A percentile compares a stretch with the other conserved stretches of the same genome.
Evolutionary conservation across 2,888 invertebrate species (phyloP).

Genomic region (Scrobipalpa atriplicella): DNA sequence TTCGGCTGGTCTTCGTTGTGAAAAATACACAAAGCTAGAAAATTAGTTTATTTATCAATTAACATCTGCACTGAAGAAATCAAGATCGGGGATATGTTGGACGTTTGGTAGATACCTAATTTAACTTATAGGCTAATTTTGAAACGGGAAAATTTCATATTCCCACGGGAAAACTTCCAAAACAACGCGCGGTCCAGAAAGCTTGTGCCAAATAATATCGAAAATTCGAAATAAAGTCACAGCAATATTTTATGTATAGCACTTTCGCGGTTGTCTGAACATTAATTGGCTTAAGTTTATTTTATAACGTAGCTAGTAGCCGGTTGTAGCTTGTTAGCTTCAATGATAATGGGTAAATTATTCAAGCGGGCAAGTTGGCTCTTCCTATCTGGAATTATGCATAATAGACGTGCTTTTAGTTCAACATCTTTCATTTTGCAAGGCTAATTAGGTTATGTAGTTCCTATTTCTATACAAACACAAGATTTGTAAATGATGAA

Average conservation of each 20-base stretch:
- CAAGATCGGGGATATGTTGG: too few relatives aligned
- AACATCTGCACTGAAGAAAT: too few relatives aligned
- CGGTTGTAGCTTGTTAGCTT: constrained; percentile 5
- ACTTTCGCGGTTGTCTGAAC: neutral
- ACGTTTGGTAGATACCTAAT: too few relatives aligned
- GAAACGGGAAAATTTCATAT: too few relatives aligned
- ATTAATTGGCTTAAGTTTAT: constrained; percentile 8
- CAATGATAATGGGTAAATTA: constrained; percentile 10
- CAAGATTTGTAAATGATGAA: constrained; percentile 1
- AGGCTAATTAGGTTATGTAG: constrained; percentile 1
- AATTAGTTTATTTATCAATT: too few relatives aligned
- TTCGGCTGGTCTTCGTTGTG: neutral
- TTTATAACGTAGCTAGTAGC: neutral
- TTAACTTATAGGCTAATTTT: too few relatives aligned
- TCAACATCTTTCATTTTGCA: neutral
- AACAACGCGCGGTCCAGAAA: too few relatives aligned
- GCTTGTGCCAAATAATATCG: neutral
- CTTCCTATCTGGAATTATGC: constrained; percentile 14
- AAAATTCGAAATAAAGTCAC: neutral
- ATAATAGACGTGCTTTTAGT: constrained; percentile 6
- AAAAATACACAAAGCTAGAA: too few relatives aligned
- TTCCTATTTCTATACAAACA: neutral
- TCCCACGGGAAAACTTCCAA: too few relatives aligned
- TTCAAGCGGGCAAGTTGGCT: constrained; percentile 8
- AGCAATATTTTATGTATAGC: neutral